These are phyloP conservation scores for Regulus satrapa DNA, from an alignment of 2,113 vertebrate genomes.

Conservation along the genomic window DNA sequence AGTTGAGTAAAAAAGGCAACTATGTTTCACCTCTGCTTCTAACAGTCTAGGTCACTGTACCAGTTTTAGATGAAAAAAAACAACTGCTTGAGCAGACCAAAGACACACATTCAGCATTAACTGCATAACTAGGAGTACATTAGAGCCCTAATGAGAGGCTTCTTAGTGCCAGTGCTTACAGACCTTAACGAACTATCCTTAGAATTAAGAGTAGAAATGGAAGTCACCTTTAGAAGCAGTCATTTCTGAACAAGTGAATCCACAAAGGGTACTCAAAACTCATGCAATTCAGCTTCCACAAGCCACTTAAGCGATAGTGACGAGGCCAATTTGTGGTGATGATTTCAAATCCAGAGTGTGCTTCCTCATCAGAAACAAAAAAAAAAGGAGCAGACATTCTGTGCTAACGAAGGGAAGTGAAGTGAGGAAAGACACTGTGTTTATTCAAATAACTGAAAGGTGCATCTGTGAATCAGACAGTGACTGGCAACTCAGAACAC, in stretches of 20 bases:
- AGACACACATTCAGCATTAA: constrained; percentile 3
- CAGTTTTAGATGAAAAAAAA: constrained; percentile 7
- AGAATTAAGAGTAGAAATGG: background rate
- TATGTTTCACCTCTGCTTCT: constrained; percentile 52
- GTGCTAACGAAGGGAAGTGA: constrained; percentile 5
- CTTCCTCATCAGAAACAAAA: constrained; percentile 28
- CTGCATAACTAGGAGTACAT: background rate
- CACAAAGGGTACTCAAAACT: background rate
- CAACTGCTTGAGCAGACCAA: constrained; percentile 16
- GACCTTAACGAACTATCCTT: background rate
- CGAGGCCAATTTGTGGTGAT: background rate
- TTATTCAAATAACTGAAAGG: constrained; percentile 41
- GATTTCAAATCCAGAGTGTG: constrained; percentile 5
- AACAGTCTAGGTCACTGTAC: constrained; percentile 30
- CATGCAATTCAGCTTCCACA: constrained; percentile 24
- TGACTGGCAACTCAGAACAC: constrained; percentile 45
- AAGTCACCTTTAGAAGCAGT: constrained; percentile 19
- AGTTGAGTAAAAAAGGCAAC: constrained; percentile 61
- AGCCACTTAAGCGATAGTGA: constrained; percentile 39
- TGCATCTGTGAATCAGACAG: constrained; percentile 51
- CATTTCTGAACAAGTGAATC: constrained; percentile 2
- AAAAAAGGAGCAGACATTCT: background rate
- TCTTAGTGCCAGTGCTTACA: background rate
- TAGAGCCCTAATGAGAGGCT: background rate
- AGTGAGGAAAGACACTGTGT: constrained; percentile 17